Percentiles rank a stretch among this genome's conserved stretches.
Evolutionary conservation across 2,888 invertebrate species (phyloP).

Genomic region (Pherbina coryleti): DNA sequence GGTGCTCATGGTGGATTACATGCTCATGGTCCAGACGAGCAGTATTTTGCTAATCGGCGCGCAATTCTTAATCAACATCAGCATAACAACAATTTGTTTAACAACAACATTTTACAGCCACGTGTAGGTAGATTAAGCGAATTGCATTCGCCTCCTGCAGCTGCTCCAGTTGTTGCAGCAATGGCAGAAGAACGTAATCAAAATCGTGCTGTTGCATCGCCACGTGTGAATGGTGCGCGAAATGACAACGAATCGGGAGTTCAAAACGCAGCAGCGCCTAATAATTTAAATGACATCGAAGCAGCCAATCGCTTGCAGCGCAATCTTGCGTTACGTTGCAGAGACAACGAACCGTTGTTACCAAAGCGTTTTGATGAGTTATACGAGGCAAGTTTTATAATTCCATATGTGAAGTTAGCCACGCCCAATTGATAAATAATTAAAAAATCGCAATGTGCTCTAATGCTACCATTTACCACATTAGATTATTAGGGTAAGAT

Average conservation of each 20-base stretch:
- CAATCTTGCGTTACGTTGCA: conserved; percentile 66
- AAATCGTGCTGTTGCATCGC: conserved; percentile 54
- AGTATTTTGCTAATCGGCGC: conserved; percentile 62
- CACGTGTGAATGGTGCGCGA: conserved; percentile 47
- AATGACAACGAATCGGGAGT: conserved; percentile 52
- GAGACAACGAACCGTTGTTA: conserved; percentile 66
- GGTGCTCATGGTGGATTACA: conserved; percentile 52
- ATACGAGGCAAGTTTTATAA: conserved; percentile 61
- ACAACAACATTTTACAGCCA: conserved; percentile 59
- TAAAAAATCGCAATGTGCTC: background rate
- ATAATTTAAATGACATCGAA: conserved; percentile 60
- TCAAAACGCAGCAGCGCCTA: conserved; percentile 36
- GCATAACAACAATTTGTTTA: conserved; percentile 59
- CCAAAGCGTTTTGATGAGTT: conserved; percentile 68
- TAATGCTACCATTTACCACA: too few relatives aligned
- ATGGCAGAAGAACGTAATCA: conserved; percentile 53
- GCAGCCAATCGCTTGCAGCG: conserved; percentile 67
- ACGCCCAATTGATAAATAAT: too few relatives aligned
- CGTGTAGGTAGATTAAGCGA: conserved; percentile 60
- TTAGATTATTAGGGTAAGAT: too few relatives aligned
- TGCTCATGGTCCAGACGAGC: conserved; percentile 59
- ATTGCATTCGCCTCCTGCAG: conserved; percentile 52
- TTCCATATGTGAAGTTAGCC: background rate
- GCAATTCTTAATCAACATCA: conserved; percentile 63
- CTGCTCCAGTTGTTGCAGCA: conserved; percentile 10